Conservation (phyloP, 2,113 vertebrate genomes). For the Aegotheles bennettii region DNA sequence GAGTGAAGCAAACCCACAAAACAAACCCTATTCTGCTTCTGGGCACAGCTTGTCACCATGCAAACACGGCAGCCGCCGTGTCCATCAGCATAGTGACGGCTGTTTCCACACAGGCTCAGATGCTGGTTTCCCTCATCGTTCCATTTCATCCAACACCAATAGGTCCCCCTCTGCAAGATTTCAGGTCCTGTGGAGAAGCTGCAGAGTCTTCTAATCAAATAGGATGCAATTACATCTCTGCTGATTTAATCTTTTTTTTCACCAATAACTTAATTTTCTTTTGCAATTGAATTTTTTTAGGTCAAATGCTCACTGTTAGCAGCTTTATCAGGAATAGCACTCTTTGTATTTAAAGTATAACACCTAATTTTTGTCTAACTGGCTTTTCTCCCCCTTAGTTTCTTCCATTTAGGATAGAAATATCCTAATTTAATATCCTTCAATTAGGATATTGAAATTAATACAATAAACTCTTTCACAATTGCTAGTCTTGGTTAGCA, state of each 20-base stretch:
- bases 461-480: not conserved
- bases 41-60: accelerated
- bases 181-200: not conserved
- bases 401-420: not conserved
- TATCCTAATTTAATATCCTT: too few relatives aligned
- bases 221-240: not conserved
- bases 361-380: not conserved
- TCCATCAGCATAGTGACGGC: not conserved
- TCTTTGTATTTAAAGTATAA: not conserved
- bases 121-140: not conserved
- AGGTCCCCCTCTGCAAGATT: not conserved
- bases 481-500: not conserved
- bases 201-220: not conserved
- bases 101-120: not conserved
- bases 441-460: not conserved
- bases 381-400: not conserved
- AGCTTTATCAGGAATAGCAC: not conserved
- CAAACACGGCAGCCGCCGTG: accelerated
- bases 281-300: not conserved
- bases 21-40: not conserved
- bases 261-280: not conserved
- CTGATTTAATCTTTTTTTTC: not conserved
- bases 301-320: not conserved
- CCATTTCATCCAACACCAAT: not conserved
- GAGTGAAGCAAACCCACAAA: not conserved